Base-by-base conservation (phyloP, 2,888 invertebrate species). In the Scaptomyza cyrtandrae region DNA sequence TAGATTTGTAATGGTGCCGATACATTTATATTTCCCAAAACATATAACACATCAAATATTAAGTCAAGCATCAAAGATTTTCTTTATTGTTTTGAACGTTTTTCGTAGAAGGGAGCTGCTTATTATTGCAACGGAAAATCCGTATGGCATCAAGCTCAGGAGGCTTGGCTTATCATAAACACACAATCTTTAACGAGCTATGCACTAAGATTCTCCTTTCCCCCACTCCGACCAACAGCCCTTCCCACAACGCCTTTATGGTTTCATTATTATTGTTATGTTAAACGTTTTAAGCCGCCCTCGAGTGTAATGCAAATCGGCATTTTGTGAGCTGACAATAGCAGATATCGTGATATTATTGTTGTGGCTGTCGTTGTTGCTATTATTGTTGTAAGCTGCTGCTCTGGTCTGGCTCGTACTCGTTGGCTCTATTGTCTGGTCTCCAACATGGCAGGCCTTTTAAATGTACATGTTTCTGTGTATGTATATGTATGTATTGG, bases 341-440 rank as follows among this genome's bases (percentile, higher is more conserved):
- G 83, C 83, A 83, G 83, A 83, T 83, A 88, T 88, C 88, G 78
- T 88, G 88, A 88, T 88, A 80, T 80, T 88, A 80, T 88, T 82
- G 80, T 87, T 65, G 73, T 73, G 62, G 46, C 39, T 70, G 58
- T 63, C 44, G 53, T 57, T 61, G 33, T 66, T 77, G 54, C 49
- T 69, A 59, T 64, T 46, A 31, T 45, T 64, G 44, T 50, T 65
- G 19, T 52, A 44, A 43, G 45, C 27, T 66, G 66, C 37, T 67
- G 79, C 56, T 76, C 79, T 75, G 65, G 62, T 78, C 75, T 75
- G 75, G 62, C 33, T 33, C 71, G 74, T 68, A 66, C 78, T 84
- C 82, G 79, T 71, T 84, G 81, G 78, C 77, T 79, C 82, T 76
- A 82, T 82, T 82, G 88, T 88, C 64, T 79, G 68, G 57, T 60